Base-by-base conservation (phyloP, 1,140 invertebrate genomes). In the Vollenhovia emeryi region DNA sequence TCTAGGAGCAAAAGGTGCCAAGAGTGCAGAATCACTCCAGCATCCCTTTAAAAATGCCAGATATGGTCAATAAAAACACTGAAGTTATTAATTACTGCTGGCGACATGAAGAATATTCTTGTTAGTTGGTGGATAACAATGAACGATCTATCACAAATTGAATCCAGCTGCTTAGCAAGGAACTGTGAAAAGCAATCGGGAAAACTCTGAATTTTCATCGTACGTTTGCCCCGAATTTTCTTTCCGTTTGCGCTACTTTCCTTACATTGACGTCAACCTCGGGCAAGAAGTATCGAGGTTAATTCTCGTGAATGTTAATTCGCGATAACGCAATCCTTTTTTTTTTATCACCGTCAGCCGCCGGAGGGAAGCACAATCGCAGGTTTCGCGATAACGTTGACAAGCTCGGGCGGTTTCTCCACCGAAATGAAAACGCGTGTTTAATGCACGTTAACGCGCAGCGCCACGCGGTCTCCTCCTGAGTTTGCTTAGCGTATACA, bases 241-340 rank as follows among this genome's bases (percentile, higher is more conserved):
- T 8, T 76, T 62, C 33, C 21, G 11, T 40, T 33, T 36, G 2
- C 13, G 45, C 2, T 57, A 50, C 11, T 66, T 36, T 66, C 4
- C 21, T 50, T 18, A 21, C 57, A 33, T 21, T 45, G 40, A 55
- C 43, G 62, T 21, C 6, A 69, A n/a, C 2, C n/a, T 30, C 0
- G 3, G 9, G 45, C 9, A 40, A 18, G 24, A 64, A 71, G 30
- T 7, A 40, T 21, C 24, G 13, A n/a, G 18, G 24, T 80, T 80
- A 43, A 80, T 55, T 43, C 18, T 30, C 60, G 3, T n/a, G 11
- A 66, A 71, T 27, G 8, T 66, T 71, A 80, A 55, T 80, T 66
- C 43, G 18, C 18, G 11, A 33, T 68, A 15, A 27, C n/a, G 15
- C n/a, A 40, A 69, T 15, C 5, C 4, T 55, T 55, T 55, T 64